Percentiles rank a stretch among this genome's conserved stretches.
Evolutionary conservation across 2,113 vertebrate genomes (phyloP).

Genomic region (Notarius lentiginosus): DNA sequence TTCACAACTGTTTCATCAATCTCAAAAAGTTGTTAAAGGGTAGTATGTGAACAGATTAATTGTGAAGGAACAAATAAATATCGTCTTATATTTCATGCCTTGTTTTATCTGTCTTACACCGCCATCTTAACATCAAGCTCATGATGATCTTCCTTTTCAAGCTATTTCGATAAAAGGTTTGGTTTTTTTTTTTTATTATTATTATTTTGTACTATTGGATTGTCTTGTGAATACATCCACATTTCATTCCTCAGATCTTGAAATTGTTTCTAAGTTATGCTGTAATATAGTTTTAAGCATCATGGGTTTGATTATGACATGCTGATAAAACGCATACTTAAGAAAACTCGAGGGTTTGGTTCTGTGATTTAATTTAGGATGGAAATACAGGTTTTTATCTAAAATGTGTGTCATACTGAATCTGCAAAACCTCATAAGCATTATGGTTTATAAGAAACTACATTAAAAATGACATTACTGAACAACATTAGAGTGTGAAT

Average conservation of each 20-base stretch:
- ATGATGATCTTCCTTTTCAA: no score
- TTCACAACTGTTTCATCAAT: neutral
- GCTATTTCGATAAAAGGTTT: neutral
- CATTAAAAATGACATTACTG: slow-evolving; percentile 25
- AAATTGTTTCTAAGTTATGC: neutral
- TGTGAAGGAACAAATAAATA: neutral
- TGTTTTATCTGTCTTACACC: neutral
- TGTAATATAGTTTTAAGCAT: neutral
- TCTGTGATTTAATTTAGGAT: neutral
- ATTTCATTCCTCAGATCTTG: neutral
- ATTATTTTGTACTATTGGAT: neutral
- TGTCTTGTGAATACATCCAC: neutral
- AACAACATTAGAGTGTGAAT: slow-evolving; percentile 17
- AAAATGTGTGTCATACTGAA: neutral
- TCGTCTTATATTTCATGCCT: neutral
- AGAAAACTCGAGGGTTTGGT: neutral
- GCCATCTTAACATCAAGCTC: no score
- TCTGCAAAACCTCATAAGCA: neutral
- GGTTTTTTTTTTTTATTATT: neutral
- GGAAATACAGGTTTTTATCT: neutral
- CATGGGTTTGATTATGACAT: neutral
- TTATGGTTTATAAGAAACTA: neutral
- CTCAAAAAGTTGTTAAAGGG: neutral
- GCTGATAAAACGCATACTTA: neutral
- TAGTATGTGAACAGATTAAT: neutral